Percentiles rank a stretch among this genome's conserved stretches.
Conservation (phyloP, 2,797 vertebrate genomes). For the Sitta carolinensis region DNA sequence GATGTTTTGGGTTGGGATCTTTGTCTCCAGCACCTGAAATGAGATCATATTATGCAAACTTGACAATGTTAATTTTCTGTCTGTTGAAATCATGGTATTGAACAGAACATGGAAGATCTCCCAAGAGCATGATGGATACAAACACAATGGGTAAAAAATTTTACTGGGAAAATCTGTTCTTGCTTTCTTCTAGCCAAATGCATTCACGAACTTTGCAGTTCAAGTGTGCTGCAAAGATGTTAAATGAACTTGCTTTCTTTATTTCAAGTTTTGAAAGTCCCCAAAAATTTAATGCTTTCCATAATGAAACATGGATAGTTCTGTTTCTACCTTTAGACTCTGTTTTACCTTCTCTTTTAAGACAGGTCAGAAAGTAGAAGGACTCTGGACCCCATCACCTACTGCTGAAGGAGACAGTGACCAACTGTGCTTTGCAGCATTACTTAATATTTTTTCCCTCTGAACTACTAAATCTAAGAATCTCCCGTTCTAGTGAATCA, state of each 20-base stretch:
- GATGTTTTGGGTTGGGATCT: constrained; percentile 82
- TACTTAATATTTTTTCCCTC: fast-evolving
- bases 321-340: not conserved
- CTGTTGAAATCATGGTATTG: not conserved
- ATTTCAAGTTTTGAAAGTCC: not conserved
- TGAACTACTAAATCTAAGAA: not conserved
- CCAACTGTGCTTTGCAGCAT: not conserved
- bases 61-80: not conserved
- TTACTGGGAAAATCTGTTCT: not conserved
- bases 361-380: not conserved
- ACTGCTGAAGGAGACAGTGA: not conserved
- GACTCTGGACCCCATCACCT: fast-evolving
- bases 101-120: not conserved
- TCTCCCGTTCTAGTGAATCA: not conserved
- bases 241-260: not conserved
- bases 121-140: not conserved
- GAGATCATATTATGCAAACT: not conserved
- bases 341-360: not conserved
- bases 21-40: constrained; percentile 75
- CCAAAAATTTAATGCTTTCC: not conserved
- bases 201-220: not conserved
- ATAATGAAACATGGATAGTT: not conserved
- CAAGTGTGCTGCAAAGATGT: not conserved
- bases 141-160: not conserved
- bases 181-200: not conserved